phyloP scores from a whole-genome alignment of 1,140 invertebrate genomes.

The Sogatella furcifera region DNA sequence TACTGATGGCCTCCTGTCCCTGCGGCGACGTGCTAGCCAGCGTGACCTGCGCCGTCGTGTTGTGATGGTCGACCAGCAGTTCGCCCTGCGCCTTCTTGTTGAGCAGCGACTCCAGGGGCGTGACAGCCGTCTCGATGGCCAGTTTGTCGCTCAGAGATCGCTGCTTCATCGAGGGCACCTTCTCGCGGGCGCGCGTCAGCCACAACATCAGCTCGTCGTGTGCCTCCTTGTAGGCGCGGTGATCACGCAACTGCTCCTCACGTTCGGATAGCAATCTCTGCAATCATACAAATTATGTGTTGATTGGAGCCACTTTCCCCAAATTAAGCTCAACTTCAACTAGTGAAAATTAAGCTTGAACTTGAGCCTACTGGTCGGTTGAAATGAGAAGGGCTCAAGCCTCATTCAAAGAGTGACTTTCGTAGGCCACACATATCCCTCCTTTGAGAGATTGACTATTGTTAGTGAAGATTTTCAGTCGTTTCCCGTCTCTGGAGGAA shows the following conservation, averaged over 20 bases:
- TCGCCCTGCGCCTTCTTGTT: slow-evolving; percentile 87
- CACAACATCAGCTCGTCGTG: slow-evolving; percentile 77
- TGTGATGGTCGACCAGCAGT: slow-evolving; percentile 71
- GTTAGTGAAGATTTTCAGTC: no score
- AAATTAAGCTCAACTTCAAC: no score
- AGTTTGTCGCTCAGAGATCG: slow-evolving; percentile 74
- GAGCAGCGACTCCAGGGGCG: slow-evolving; percentile 71
- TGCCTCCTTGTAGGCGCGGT: slow-evolving; percentile 77
- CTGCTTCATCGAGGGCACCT: slow-evolving; percentile 77
- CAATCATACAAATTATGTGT: slow-evolving; percentile 16
- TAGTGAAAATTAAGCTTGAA: no score
- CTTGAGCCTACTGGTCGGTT: no score
- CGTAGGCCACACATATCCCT: no score
- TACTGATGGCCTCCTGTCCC: slow-evolving; percentile 64
- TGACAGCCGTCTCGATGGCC: slow-evolving; percentile 75
- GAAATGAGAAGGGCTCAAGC: no score
- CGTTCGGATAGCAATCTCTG: slow-evolving; percentile 61
- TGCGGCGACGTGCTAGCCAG: slow-evolving; percentile 64
- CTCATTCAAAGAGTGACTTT: no score
- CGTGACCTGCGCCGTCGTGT: slow-evolving; percentile 77
- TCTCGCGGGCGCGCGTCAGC: slow-evolving; percentile 75
- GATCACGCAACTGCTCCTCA: slow-evolving; percentile 78
- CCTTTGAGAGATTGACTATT: no score
- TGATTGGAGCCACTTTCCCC: no score
- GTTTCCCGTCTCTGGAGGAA: no score